Base-by-base conservation (phyloP, 2,888 invertebrate species). In the Mesoligia furuncula region DNA sequence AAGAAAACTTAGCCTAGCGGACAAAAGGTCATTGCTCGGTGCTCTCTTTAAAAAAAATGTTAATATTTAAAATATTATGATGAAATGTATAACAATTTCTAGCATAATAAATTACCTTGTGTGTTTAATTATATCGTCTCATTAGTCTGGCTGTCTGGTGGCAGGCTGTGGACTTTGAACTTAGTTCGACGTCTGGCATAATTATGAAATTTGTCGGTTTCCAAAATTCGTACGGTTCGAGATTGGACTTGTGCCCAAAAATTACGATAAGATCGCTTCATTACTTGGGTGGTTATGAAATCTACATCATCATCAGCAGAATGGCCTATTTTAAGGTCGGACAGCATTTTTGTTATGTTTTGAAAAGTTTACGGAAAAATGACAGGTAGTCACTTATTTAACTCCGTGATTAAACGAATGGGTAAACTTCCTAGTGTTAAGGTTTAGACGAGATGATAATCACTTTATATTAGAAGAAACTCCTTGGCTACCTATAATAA, bases 221-320 rank as follows among this genome's bases (percentile, higher is more conserved):
- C 71, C 69, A 42, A 68, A 79, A 86, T 71, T 86, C 54, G 31
- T 51, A 13, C 48, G 27, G 42, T 57, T 81, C n/a, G n/a, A 42
- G 13, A 66, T 86, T 84, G 86, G 86, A 86, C 70, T 62, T 62
- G 59, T 86, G 86, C 86, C 86, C 84, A 71, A 68, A 78, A 73
- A 75, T 7, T 54, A 68, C 45, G 72, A 82, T 72, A 54, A 2
- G 3, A 85, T 75, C 75, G 45, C 27, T 45, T 69, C 42, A 20
- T 76, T 36, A 45, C 67, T 61, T 57, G 27, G 6, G 48, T 36
- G 59, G 54, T 80, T 72, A 74, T 68, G 54, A 68, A 48, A 80
- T 69, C 9, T 7, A 15, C 15, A 15, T 65, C 59, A 39, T 70
- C 65, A 36, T 59, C 59, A n/a, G 24, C 3, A 7, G 27, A 20